Conservation (phyloP, 1,140 invertebrate genomes). For the Rhagoletis pomonella region DNA sequence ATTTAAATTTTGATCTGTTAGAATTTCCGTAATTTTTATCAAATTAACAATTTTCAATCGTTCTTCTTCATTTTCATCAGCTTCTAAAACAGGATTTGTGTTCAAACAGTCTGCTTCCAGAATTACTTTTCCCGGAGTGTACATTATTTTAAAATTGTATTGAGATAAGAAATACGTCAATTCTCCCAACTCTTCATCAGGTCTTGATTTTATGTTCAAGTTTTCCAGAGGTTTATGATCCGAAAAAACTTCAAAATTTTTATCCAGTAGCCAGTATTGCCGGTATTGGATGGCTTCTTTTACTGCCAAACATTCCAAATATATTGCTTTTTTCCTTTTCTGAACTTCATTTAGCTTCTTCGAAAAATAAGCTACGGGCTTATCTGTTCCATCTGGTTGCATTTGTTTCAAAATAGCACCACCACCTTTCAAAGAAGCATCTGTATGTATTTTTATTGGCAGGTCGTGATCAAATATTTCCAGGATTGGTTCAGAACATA, state of each 20-base stretch:
- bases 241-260: too few species aligned
- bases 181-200: too few species aligned
- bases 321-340: conserved; percentile 67
- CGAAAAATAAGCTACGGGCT: background rate
- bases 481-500: background rate
- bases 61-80: conserved; percentile 64
- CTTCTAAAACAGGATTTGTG: conserved; percentile 70
- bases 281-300: conserved; percentile 64
- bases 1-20: conserved; percentile 55
- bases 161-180: conserved; percentile 66
- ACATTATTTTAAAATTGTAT: conserved; percentile 71
- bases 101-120: conserved; percentile 70
- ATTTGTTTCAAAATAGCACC: background rate
- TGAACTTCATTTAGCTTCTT: background rate
- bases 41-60: conserved; percentile 67
- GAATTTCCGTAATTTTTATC: conserved; percentile 66
- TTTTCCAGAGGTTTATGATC: too few species aligned
- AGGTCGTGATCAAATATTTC: background rate
- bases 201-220: too few species aligned
- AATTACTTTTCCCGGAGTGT: conserved; percentile 63
- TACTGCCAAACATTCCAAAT: conserved; percentile 71
- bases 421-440: background rate
- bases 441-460: background rate
- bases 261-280: too few species aligned
- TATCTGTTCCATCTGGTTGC: background rate